A percentile compares a stretch with the other conserved stretches of the same genome.
These are phyloP conservation scores for Heliconius melpomene DNA, from an alignment of 1,140 invertebrate species.

Conservation along the genomic window DNA sequence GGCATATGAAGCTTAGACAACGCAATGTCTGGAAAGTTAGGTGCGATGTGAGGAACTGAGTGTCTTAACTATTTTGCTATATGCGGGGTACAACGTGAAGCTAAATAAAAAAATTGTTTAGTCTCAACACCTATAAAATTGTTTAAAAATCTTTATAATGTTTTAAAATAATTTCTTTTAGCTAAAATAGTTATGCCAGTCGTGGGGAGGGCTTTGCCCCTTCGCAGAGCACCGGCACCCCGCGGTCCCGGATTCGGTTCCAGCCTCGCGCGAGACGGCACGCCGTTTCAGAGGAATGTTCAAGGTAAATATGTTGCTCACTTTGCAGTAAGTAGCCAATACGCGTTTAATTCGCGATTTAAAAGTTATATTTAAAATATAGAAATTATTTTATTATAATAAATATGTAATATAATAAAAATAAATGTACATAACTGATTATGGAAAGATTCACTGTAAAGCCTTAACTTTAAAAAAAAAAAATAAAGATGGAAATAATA, in stretches of 20 bases:
- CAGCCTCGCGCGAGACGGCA: conserved; percentile 59
- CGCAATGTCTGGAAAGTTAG: too few relatives aligned
- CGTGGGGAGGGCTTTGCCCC: conserved; percentile 56
- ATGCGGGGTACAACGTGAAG: too few relatives aligned
- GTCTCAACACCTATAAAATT: too few relatives aligned
- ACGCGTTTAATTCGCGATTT: not conserved
- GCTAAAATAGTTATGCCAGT: conserved; percentile 61
- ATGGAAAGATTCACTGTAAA: not conserved
- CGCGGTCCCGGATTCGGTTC: conserved; percentile 61
- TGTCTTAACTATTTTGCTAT: too few relatives aligned
- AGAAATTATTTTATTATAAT: too few relatives aligned
- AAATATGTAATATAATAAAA: not conserved
- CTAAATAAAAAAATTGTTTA: too few relatives aligned
- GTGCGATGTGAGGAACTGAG: too few relatives aligned
- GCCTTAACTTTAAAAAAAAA: too few relatives aligned
- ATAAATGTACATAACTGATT: not conserved
- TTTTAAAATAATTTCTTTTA: conserved; percentile 25
- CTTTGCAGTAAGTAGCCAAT: not conserved
- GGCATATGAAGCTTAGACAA: too few relatives aligned
- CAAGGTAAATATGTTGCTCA: conserved; percentile 51
- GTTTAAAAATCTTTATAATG: too few relatives aligned
- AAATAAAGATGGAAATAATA: too few relatives aligned
- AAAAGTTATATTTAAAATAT: too few relatives aligned
- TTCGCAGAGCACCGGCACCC: conserved; percentile 40
- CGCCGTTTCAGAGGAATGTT: conserved; percentile 51